Conservation (phyloP, 2,797 vertebrate genomes). For the Lepilemur septentrionalis region DNA sequence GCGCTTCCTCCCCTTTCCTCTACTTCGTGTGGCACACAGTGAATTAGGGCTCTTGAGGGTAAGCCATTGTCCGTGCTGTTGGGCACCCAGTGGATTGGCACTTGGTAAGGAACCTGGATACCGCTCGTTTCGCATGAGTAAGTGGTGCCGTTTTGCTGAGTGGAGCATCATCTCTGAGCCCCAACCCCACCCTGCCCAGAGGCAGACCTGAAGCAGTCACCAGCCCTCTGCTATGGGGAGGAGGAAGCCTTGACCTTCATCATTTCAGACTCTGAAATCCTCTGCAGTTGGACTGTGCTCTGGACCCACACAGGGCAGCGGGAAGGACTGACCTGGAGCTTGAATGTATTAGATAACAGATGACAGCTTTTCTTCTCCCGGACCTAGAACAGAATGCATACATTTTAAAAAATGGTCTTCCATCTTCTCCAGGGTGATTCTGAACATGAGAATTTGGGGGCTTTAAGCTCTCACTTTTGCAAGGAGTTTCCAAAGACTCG, state of each 20-base stretch:
- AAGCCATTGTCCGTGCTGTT: not conserved
- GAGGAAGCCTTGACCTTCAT: too few species aligned
- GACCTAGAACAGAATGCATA: not conserved
- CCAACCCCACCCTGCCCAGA: accelerated
- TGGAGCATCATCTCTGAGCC: not conserved
- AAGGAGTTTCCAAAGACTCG: not conserved
- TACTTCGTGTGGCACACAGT: not conserved
- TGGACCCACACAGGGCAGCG: accelerated
- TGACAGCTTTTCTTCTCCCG: not conserved
- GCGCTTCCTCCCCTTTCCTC: not conserved
- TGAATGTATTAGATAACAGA: not conserved
- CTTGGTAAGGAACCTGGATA: not conserved
- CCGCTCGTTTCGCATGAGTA: not conserved
- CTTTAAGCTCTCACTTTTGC: not conserved
- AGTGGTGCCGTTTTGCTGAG: not conserved
- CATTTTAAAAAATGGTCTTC: not conserved
- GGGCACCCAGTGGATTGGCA: not conserved
- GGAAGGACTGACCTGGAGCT: not conserved
- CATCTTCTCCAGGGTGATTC: not conserved
- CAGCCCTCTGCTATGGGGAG: not conserved
- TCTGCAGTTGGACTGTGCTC: not conserved
- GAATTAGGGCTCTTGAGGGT: not conserved
- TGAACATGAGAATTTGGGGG: not conserved
- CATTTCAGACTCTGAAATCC: not conserved
- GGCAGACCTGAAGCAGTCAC: not conserved